Evolutionary conservation across 1,140 invertebrate species (phyloP).

Genomic region (Papilio polytes): DNA sequence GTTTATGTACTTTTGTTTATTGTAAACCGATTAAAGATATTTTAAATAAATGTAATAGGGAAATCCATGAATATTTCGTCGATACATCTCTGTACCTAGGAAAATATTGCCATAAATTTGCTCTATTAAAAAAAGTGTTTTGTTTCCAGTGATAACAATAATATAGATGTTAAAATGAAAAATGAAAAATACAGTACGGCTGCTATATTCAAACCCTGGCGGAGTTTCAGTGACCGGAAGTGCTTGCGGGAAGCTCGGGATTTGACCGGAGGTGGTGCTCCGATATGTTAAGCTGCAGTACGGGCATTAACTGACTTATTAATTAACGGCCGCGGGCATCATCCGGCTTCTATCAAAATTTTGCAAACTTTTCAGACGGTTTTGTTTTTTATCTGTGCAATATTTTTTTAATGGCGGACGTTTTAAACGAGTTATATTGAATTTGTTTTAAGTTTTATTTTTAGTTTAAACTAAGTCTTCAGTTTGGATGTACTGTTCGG

Average conservation of each 20-base stretch:
- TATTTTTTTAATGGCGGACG: slow-evolving; percentile 7
- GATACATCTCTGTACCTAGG: too few relatives aligned
- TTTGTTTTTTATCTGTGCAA: slow-evolving; percentile 44
- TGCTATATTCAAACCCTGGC: slow-evolving; percentile 50
- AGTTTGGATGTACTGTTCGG: too few relatives aligned
- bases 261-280: slow-evolving; percentile 76
- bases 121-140: background rate
- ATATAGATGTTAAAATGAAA: background rate
- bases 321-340: slow-evolving; percentile 69
- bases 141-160: background rate
- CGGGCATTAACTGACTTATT: slow-evolving; percentile 74
- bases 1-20: too few relatives aligned
- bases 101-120: too few relatives aligned
- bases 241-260: slow-evolving; percentile 71
- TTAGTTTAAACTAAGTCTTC: too few relatives aligned
- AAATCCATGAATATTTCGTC: too few relatives aligned
- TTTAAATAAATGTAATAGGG: too few relatives aligned
- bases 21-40: too few relatives aligned
- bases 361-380: slow-evolving; percentile 52
- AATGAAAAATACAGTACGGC: background rate
- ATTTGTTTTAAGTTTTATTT: background rate
- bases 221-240: slow-evolving; percentile 72
- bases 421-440: slow-evolving; percentile 19
- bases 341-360: slow-evolving; percentile 59
- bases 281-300: slow-evolving; percentile 74